Evolutionary conservation across 2,888 invertebrate species (phyloP), one percentile per base, ranked within the genome.

Genomic region (Alsophila aescularia): DNA sequence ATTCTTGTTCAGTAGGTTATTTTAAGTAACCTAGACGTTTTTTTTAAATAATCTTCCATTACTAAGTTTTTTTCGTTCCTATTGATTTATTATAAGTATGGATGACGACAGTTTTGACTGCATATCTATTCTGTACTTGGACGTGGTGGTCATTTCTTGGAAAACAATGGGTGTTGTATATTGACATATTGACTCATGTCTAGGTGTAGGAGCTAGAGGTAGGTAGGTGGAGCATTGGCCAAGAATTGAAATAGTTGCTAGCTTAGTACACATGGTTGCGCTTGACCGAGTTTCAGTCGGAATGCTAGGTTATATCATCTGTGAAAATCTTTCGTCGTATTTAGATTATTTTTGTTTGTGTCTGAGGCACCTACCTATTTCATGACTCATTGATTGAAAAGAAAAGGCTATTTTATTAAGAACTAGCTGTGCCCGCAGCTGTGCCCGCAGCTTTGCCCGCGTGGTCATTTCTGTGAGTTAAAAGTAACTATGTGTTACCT

Each of bases 101-200:
- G n/a, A 32, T 32, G 32, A 32, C n/a, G 7, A 37, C 21, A 27
- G 27, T 27, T 6, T 27, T 27, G 27, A 27, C 27, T 29, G 5
- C 13, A 21, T 15, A 35, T 14, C 6, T 35, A 14, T 7, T 16
- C 14, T 24, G 35, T n/a, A 34, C 29, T 48, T 21, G 45, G 16
- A 42, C 10, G 27, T 44, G 39, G 34, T 49, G 34, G 44, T 44
- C 34, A 44, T 44, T 55, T 50, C 55, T 44, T 35, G 35, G 50
- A 50, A 55, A 35, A 41, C 44, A 44, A 49, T 32, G 40, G 32
- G 36, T 34, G 32, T 37, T 27, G 48, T 45, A 44, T 7, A n/a
- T n/a, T n/a, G n/a, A n/a, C n/a, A n/a, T n/a, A n/a, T 50, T 45
- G 50, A 56, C 45, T 51, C 55, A 45, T 50, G 45, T 34, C 9